A percentile compares a stretch with the other conserved stretches of the same genome.
Evolutionary conservation across 2,797 vertebrate species (phyloP).

Genomic region (Otolemur crassicaudatus): DNA sequence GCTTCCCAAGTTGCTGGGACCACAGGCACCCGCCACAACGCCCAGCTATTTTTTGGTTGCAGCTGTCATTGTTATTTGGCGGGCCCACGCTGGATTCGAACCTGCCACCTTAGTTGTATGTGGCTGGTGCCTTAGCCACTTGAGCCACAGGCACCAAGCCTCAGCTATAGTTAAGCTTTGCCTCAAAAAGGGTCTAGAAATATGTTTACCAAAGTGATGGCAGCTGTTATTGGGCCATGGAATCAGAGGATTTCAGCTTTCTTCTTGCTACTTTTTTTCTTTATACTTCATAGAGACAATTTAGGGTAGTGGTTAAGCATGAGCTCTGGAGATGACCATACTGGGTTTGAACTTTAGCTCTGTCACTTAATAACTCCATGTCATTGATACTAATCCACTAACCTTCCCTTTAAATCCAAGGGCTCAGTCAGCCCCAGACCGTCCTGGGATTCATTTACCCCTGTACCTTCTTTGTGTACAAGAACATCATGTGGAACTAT

Average conservation of each 20-base stretch:
- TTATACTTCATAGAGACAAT: background rate
- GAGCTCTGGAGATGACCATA: background rate
- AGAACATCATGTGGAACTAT: background rate
- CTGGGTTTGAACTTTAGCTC: background rate
- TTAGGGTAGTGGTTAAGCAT: background rate
- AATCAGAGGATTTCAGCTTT: background rate
- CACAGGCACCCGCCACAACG: no score
- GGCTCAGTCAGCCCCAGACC: background rate
- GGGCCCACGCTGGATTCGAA: no score
- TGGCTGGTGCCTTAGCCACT: no score
- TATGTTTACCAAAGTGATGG: background rate
- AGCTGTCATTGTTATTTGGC: no score
- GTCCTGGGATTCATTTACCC: background rate
- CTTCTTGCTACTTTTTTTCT: slow-evolving; percentile 28
- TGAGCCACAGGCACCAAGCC: no score
- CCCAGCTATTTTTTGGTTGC: no score
- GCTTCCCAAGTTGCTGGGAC: no score
- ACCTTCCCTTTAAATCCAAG: background rate
- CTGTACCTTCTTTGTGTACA: background rate
- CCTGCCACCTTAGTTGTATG: no score
- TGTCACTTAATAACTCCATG: background rate
- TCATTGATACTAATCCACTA: background rate
- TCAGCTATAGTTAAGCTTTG: background rate
- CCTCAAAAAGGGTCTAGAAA: background rate
- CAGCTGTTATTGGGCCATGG: background rate